Evolutionary conservation across 2,113 vertebrate species (phyloP), one percentile per base, ranked within the genome.

Genomic region (Leptobrachium leishanense): DNA sequence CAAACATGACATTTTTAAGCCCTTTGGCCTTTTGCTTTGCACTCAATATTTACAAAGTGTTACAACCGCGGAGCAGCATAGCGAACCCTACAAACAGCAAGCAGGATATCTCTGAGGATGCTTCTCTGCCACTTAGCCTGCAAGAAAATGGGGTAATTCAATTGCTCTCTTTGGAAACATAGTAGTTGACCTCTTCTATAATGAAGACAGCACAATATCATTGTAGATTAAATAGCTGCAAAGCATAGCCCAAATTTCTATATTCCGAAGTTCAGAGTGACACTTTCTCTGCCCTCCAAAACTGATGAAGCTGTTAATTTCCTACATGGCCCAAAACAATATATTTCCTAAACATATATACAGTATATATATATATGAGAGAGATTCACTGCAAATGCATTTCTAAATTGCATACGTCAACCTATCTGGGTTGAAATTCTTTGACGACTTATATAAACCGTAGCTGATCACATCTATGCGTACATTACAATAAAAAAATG

Each of bases 101-200:
- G 40, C 62, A 67, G 65, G 46, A 74, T 66, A 73, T 79, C 77
- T 73, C 71, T 53, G 64, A 57, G 77, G 77, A 74, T 73, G 54
- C 42, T 79, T 79, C 77, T 44, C 54, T 79, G 77, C 70, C 70
- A 79, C 70, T 74, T 74, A 79, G 70, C 77, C 77, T 73, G 70
- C 53, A 75, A 79, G 70, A 73, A 79, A 68, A 74, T 68, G 71
- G 70, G 77, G 77, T 79, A 79, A 79, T 79, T 73, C 77, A 79
- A 79, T 79, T 68, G 70, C 43, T 66, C 77, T 79, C 77, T 5
- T 13, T 73, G 77, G 77, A 73, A 78, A 72, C 50, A 73, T 53
- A 8, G 39, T 72, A 42, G 69, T 79, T 59, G 50, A 73, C 50
- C 63, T 78, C 20, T 71, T 73, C 57, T 67, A 74, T 72, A 67